Conservation (phyloP, 2,888 invertebrate genomes). For the Microdon myrmicae region DNA sequence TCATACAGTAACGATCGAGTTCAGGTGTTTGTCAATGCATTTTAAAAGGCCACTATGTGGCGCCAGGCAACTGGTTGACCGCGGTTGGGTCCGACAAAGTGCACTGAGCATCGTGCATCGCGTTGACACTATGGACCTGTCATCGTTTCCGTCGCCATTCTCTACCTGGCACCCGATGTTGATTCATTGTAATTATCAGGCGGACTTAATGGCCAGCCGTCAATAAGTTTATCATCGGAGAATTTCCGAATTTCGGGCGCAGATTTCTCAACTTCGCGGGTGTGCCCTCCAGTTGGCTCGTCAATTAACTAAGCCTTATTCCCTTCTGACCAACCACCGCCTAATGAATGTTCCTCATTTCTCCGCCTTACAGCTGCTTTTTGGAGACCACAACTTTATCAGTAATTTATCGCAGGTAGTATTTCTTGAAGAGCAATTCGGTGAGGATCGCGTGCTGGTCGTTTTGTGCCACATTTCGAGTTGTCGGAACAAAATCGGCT, state of each 20-base stretch:
- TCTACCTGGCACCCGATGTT: no score
- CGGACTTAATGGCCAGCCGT: constrained; percentile 45
- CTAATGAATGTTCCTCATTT: constrained; percentile 26
- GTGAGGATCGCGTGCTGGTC: constrained; percentile 16
- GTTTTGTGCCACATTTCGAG: constrained; percentile 13
- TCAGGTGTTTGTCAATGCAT: no score
- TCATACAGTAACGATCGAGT: no score
- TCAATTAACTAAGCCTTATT: constrained; percentile 49
- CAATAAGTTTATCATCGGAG: constrained; percentile 47
- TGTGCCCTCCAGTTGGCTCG: constrained; percentile 32
- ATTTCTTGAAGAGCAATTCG: constrained; percentile 43
- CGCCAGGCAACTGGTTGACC: no score
- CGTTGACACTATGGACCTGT: constrained; percentile 44
- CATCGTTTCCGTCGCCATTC: constrained; percentile 12
- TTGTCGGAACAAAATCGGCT: constrained; percentile 49
- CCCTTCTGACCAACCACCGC: constrained; percentile 35
- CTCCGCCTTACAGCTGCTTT: constrained; percentile 20
- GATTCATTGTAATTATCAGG: constrained; percentile 50
- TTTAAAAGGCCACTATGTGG: no score
- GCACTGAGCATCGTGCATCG: constrained; percentile 14
- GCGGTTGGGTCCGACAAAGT: no score
- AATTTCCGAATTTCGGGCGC: constrained; percentile 38
- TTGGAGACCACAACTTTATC: constrained; percentile 47
- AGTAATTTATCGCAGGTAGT: constrained; percentile 51
- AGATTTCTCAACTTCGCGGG: constrained; percentile 22